Evolutionary conservation across 2,113 vertebrate species (phyloP), one percentile per base, ranked within the genome.

Genomic region (Chloropsis hardwickii): DNA sequence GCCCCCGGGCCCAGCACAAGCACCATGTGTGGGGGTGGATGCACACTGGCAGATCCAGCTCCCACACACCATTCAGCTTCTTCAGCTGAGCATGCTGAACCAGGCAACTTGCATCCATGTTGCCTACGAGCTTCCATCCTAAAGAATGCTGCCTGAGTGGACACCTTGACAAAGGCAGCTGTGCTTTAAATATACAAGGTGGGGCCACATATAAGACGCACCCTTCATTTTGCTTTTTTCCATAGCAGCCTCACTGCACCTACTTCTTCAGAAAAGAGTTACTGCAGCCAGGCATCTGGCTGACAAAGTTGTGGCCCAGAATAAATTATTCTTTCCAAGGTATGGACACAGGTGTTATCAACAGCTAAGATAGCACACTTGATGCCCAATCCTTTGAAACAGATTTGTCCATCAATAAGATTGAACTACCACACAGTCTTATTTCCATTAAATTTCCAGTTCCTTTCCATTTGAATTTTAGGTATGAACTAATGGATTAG

Each of bases 391-490:
- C 17, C 37, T 91, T 58, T 60, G 33, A 91, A 77, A 84, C 4
- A 84, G 12, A 53, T 86, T 77, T 89, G 21, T 65, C 44, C 29
- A 39, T 79, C 58, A 83, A 5, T 69, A 64, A 35, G 40, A 64
- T 0, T 60, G 84, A 91, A 69, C 33, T 58, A 82, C 18, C 7
- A 47, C n/a, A 47, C 2, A 79, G 51, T 21, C 45, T 48, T 70
- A 29, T n/a, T 53, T 88, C 28, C 28, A 71, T 20, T 82, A 78
- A 37, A 76, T 67, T 72, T 61, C 45, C 28, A 27, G 19, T 29
- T 81, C 31, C 14, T 69, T 88, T 73, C 47, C 19, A 81, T 81
- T n/a, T 81, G 50, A 67, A 83, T 93, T 86, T 91, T 51, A 81
- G 67, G 45, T 83, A 86, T 56, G 40, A 93, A 70, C 11, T 22